Percentiles rank a stretch among this genome's conserved stretches.
These are phyloP conservation scores for Sebastes vulpes DNA, from an alignment of 2,797 vertebrate species.

Conservation along the genomic window DNA sequence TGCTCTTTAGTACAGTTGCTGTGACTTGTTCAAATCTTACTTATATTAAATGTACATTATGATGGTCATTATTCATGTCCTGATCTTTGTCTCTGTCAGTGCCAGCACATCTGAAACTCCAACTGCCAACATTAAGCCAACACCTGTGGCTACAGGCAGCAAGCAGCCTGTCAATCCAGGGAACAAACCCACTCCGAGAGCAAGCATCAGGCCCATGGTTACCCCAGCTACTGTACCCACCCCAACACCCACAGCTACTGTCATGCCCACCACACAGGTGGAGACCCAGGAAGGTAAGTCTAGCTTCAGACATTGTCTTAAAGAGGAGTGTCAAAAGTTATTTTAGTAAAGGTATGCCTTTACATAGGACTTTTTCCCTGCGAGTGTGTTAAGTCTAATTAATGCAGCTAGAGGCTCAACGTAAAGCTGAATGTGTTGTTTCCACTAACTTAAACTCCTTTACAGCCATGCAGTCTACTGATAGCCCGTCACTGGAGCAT, in stretches of 20 bases:
- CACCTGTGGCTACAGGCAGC: conserved; percentile 93
- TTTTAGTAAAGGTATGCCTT: background rate
- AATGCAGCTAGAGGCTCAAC: background rate
- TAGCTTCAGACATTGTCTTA: background rate
- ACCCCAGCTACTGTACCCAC: conserved; percentile 95
- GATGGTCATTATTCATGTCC: background rate
- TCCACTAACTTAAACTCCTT: background rate
- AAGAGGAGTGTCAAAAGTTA: background rate
- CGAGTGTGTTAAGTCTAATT: background rate
- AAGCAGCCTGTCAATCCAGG: conserved; percentile 95
- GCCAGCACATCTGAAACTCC: conserved; percentile 95
- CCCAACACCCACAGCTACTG: conserved; percentile 96
- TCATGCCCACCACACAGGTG: conserved; percentile 99
- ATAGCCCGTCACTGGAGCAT: conserved; percentile 92
- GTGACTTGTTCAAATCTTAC: background rate
- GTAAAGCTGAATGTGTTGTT: background rate
- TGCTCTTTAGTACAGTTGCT: background rate
- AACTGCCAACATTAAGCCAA: conserved; percentile 98
- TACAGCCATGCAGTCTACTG: conserved; percentile 92
- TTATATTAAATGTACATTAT: background rate
- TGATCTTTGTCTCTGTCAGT: conserved; percentile 73
- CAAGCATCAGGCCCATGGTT: conserved; percentile 99
- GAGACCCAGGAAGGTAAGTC: conserved; percentile 94
- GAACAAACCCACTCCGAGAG: conserved; percentile 96
- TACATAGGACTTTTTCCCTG: background rate